Evolutionary conservation across 2,888 invertebrate species (phyloP).

Genomic region (Eupsilia transversa): DNA sequence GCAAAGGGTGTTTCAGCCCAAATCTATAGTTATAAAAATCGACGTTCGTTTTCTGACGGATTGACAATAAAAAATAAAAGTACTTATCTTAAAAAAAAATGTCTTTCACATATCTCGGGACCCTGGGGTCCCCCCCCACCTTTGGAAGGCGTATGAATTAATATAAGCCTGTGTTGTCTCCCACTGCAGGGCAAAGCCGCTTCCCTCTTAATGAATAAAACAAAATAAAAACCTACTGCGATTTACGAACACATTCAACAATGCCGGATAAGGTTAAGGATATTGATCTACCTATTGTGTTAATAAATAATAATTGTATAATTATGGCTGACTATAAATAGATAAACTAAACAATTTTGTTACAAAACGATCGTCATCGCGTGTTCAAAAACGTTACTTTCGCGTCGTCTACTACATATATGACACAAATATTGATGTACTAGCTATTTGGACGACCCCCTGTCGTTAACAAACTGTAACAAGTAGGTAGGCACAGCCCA

Average conservation of each 20-base stretch:
- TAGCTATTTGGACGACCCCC: constrained; percentile 55
- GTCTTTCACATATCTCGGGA: too few relatives aligned
- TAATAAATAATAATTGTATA: too few relatives aligned
- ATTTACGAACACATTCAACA: constrained; percentile 5
- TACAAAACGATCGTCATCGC: constrained; percentile 33
- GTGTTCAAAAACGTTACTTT: constrained; percentile 31
- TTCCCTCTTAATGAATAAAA: too few relatives aligned
- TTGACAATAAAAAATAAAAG: background rate
- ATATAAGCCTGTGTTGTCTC: too few relatives aligned
- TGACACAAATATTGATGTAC: constrained; percentile 45
- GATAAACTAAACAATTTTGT: constrained; percentile 7
- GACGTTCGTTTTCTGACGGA: background rate
- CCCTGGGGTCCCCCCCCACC: too few relatives aligned
- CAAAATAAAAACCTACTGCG: too few relatives aligned
- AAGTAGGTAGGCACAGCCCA: constrained; percentile 60
- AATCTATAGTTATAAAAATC: background rate
- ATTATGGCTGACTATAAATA: constrained; percentile 8
- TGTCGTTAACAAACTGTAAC: constrained; percentile 60
- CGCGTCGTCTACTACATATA: constrained; percentile 19
- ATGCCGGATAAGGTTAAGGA: background rate
- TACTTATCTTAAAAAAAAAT: too few relatives aligned
- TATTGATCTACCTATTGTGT: background rate
- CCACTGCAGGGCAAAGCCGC: too few relatives aligned
- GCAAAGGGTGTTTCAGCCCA: background rate
- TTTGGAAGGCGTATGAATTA: too few relatives aligned